Conservation (phyloP, 2,113 vertebrate genomes). For the Thalassoma bifasciatum region DNA sequence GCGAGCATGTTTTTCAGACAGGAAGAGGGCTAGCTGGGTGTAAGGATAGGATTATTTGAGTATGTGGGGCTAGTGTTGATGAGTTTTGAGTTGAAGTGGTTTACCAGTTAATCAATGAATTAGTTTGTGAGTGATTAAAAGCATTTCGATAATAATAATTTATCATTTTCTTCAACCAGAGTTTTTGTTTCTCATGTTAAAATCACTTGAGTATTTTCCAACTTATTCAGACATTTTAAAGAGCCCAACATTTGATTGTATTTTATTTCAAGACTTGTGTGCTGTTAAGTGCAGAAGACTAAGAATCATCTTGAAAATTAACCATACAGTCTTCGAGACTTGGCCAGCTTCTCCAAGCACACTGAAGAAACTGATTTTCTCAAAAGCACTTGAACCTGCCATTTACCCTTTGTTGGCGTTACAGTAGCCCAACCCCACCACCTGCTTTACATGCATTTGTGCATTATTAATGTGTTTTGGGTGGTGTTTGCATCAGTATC, state of each 20-base stretch:
- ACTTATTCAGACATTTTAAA: background rate
- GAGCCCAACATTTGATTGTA: background rate
- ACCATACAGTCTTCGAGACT: background rate
- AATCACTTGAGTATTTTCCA: background rate
- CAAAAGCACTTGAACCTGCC: background rate
- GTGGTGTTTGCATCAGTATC: conserved; percentile 40
- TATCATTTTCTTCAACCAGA: no score
- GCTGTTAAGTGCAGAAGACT: background rate
- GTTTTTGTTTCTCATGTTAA: no score
- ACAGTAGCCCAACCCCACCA: background rate
- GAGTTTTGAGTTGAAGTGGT: background rate
- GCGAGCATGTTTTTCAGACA: conserved; percentile 60
- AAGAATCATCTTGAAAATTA: background rate
- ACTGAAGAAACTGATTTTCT: background rate
- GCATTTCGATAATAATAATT: background rate
- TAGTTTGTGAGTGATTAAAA: background rate
- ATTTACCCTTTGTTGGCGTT: conserved; percentile 14
- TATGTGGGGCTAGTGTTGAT: background rate
- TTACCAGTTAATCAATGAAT: conserved; percentile 9
- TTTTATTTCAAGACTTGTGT: background rate
- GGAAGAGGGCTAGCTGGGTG: conserved; percentile 17
- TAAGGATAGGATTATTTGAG: conserved; percentile 3
- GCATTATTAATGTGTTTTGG: conserved; percentile 49
- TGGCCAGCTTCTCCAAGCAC: background rate
- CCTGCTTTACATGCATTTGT: conserved; percentile 35